Evolutionary conservation across 1,140 invertebrate species (phyloP).

Genomic region (Aphis craccivora): DNA sequence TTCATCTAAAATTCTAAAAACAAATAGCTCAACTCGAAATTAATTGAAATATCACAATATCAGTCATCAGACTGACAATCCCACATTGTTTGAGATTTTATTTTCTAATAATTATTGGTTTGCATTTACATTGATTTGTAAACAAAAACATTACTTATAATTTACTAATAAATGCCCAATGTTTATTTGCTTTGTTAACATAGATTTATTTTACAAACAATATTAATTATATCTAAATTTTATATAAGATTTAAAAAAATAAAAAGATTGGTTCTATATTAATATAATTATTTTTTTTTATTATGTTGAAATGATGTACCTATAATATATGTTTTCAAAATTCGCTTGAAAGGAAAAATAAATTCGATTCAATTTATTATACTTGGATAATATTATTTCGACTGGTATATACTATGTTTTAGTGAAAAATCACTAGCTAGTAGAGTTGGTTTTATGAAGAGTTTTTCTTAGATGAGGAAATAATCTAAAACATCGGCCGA

Average conservation of each 20-base stretch:
- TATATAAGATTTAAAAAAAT: not conserved
- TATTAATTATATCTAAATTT: not conserved
- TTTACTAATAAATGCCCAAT: not conserved
- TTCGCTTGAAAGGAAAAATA: not conserved
- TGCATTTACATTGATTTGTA: not conserved
- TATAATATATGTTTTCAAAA: not conserved
- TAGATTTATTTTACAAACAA: not conserved
- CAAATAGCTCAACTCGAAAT: not conserved
- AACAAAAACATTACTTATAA: not conserved
- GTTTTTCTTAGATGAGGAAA: not conserved
- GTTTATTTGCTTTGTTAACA: not conserved
- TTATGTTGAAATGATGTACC: not conserved
- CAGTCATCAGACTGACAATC: too few species aligned
- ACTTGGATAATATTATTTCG: too few species aligned
- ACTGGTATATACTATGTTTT: not conserved
- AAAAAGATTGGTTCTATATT: not conserved
- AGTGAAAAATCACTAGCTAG: not conserved
- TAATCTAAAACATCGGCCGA: not conserved
- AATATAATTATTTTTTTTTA: not conserved
- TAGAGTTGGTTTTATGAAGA: not conserved
- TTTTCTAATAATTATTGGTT: not conserved
- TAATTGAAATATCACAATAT: not conserved
- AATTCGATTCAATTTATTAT: not conserved
- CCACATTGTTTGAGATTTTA: not conserved
- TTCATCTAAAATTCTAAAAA: not conserved